These are phyloP conservation scores for Parasteatoda lunata DNA, from an alignment of 2,888 invertebrate genomes.

Conservation along the genomic window DNA sequence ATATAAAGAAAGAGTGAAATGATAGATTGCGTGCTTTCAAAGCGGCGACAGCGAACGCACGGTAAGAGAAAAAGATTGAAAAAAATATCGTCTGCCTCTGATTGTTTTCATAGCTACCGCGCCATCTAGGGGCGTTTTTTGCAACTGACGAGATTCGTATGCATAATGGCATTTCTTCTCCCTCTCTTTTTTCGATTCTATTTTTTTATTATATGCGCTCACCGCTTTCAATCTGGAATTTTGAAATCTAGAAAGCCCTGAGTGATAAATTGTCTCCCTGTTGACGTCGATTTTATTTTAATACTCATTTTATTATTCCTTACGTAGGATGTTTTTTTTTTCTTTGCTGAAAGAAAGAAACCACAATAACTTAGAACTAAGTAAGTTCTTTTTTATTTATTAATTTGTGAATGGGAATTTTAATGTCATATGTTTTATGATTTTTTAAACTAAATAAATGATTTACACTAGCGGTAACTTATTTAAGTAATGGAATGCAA, in stretches of 20 bases:
- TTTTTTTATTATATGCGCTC: not conserved
- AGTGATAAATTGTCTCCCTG: conserved; percentile 51
- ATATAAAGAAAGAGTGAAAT: conserved; percentile 61
- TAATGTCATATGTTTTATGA: too few species aligned
- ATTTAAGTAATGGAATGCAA: too few species aligned
- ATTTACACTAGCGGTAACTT: too few species aligned
- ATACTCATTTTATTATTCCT: conserved; percentile 23
- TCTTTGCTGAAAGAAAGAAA: not conserved
- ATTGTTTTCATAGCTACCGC: conserved; percentile 16
- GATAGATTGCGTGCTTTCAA: conserved; percentile 59
- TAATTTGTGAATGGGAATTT: too few species aligned
- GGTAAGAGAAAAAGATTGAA: conserved; percentile 32
- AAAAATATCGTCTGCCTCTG: conserved; percentile 15
- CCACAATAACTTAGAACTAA: too few species aligned
- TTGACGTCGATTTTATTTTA: conserved; percentile 63
- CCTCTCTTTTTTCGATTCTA: not conserved
- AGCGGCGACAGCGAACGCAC: conserved; percentile 62
- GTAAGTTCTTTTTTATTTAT: too few species aligned
- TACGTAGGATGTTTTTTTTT: not conserved
- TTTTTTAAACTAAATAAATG: too few species aligned
- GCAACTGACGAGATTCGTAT: conserved; percentile 22
- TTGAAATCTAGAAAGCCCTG: conserved; percentile 36
- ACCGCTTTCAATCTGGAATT: not conserved
- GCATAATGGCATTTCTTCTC: conserved; percentile 6
- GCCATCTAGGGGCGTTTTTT: conserved; percentile 57